A percentile compares a stretch with the other conserved stretches of the same genome.
Conservation (phyloP, 2,113 vertebrate genomes). For the Daubentonia madagascariensis region DNA sequence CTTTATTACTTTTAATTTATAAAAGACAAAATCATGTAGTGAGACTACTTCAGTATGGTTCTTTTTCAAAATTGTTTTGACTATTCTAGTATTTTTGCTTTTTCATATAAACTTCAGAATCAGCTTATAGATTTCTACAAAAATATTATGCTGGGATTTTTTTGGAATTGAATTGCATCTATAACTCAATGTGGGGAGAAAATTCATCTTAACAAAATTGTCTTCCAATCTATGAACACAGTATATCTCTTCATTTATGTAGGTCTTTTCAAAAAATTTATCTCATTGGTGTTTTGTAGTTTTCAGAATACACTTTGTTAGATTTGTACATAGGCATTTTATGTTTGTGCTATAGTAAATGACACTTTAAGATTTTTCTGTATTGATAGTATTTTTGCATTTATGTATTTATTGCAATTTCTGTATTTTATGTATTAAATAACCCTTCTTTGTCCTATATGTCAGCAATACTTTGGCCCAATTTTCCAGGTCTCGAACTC, state of each 20-base stretch:
- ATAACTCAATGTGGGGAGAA: not conserved
- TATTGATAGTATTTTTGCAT: not conserved
- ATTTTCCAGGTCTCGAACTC: not conserved
- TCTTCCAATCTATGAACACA: not conserved
- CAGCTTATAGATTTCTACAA: not conserved
- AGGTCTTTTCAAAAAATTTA: not conserved
- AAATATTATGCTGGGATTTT: not conserved
- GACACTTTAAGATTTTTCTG: not conserved
- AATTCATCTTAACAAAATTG: not conserved
- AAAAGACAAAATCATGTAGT: not conserved
- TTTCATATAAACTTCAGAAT: not conserved
- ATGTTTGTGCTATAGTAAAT: not conserved
- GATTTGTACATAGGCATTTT: not conserved
- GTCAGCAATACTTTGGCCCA: not conserved
- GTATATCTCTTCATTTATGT: not conserved
- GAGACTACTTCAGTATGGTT: not conserved
- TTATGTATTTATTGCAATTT: not conserved
- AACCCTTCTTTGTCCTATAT: not conserved
- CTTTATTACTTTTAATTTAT: not conserved
- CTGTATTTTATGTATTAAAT: not conserved
- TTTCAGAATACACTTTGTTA: not conserved
- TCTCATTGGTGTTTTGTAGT: not conserved
- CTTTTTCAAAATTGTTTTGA: not conserved
- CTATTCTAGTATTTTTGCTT: not conserved
- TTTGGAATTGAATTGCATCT: not conserved